Percentiles rank a stretch among this genome's conserved stretches.
These are phyloP conservation scores for Chironomus tentans DNA, from an alignment of 2,888 invertebrate species.

Conservation along the genomic window DNA sequence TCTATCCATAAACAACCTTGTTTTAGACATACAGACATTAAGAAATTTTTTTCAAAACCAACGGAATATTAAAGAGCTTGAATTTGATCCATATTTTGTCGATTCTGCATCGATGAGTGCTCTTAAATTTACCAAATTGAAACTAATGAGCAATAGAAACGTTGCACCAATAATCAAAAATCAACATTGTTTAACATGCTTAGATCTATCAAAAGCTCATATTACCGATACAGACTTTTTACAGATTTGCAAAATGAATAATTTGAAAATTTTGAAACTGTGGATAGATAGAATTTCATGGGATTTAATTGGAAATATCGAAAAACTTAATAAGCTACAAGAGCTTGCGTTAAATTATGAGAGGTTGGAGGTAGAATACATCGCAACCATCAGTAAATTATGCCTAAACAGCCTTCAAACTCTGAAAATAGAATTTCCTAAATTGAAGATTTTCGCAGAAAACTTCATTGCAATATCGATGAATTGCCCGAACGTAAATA, in stretches of 20 bases:
- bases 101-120: neutral
- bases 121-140: neutral
- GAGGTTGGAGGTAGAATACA: conserved; percentile 10
- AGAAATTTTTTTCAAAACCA: neutral
- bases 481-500: neutral
- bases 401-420: neutral
- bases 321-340: neutral
- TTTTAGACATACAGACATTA: neutral
- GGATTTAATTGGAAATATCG: neutral
- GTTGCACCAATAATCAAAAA: neutral
- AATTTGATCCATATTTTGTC: conserved; percentile 19
- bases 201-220: conserved; percentile 7
- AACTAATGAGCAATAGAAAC: neutral
- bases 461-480: neutral
- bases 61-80: neutral
- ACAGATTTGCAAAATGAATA: neutral
- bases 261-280: neutral
- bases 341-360: conserved; percentile 3
- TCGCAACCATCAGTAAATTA: neutral
- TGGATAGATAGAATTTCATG: conserved; percentile 15
- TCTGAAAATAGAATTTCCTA: conserved; percentile 11
- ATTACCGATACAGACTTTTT: neutral
- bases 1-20: neutral
- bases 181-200: neutral
- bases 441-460: conserved; percentile 1